A percentile compares a stretch with the other conserved stretches of the same genome.
phyloP scores from a whole-genome alignment of 1,140 invertebrate species.

The Trichonephila inaurata region DNA sequence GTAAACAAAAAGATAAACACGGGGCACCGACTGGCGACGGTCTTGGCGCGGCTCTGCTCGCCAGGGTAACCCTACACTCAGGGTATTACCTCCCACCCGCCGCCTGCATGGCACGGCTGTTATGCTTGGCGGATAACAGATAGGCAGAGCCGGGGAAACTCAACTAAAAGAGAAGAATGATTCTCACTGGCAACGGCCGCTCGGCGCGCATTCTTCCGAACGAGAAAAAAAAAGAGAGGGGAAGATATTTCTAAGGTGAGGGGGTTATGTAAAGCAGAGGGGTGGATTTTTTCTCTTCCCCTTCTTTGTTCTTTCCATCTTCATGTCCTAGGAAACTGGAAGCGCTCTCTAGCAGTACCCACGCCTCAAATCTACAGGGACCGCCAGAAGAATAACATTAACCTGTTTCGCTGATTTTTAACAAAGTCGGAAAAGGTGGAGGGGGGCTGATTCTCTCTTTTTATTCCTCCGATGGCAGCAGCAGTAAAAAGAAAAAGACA shows the following conservation, averaged over 20 bases:
- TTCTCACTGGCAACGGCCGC: conserved; percentile 53
- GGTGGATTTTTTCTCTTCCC: conserved; percentile 43
- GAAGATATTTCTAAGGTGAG: conserved; percentile 65
- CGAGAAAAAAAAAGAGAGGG: conserved; percentile 31
- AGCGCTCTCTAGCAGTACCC: conserved; percentile 24
- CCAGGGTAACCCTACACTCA: conserved; percentile 53
- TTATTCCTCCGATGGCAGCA: conserved; percentile 10
- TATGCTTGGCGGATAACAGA: conserved; percentile 71
- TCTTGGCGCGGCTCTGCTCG: not conserved
- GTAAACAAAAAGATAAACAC: conserved; percentile 10
- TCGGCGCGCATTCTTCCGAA: conserved; percentile 39
- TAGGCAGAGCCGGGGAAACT: conserved; percentile 57
- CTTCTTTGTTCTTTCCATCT: conserved; percentile 26
- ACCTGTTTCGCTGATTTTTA: conserved; percentile 74
- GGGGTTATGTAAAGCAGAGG: conserved; percentile 73
- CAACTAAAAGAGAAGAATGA: conserved; percentile 73
- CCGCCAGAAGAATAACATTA: conserved; percentile 64
- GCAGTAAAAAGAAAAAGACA: conserved; percentile 40
- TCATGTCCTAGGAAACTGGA: conserved; percentile 52
- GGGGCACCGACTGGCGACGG: not conserved
- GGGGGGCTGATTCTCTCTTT: conserved; percentile 17
- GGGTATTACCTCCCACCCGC: conserved; percentile 45
- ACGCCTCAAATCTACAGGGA: conserved; percentile 65
- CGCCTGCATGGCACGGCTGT: conserved; percentile 67
- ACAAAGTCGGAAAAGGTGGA: conserved; percentile 54